Conservation (phyloP, 1,140 invertebrate genomes). For the Kradibia gibbosae region DNA sequence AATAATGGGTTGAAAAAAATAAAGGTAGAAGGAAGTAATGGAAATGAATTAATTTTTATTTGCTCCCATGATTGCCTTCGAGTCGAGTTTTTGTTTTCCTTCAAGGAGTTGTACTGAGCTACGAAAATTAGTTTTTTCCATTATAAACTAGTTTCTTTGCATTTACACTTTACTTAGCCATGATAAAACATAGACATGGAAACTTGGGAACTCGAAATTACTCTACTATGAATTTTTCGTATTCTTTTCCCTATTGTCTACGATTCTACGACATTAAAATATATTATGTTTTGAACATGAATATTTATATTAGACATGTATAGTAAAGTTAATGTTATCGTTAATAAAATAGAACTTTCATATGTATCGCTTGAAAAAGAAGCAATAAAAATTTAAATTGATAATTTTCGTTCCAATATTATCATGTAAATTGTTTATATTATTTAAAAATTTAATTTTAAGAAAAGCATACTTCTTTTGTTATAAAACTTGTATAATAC, state of each 20-base stretch:
- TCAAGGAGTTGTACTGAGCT: background rate
- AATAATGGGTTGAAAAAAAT: conserved; percentile 29
- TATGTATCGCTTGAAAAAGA: background rate
- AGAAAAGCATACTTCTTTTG: too few species aligned
- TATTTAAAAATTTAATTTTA: too few species aligned
- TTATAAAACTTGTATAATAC: too few species aligned
- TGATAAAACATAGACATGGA: background rate
- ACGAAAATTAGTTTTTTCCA: conserved; percentile 1
- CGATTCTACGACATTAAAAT: background rate
- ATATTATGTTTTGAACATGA: background rate
- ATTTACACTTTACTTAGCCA: background rate
- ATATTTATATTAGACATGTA: background rate
- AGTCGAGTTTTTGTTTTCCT: background rate
- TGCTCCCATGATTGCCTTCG: background rate
- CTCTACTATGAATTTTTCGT: background rate
- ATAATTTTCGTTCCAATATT: too few species aligned
- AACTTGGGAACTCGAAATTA: background rate
- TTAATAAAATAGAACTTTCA: background rate
- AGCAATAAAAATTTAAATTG: too few species aligned
- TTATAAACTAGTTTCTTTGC: conserved; percentile 13
- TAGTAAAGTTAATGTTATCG: background rate
- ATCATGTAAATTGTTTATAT: too few species aligned
- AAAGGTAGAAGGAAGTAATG: background rate
- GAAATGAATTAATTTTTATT: conserved; percentile 33
- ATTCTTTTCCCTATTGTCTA: background rate